Conservation (phyloP, 2,113 vertebrate species). For the Clupea harengus region DNA sequence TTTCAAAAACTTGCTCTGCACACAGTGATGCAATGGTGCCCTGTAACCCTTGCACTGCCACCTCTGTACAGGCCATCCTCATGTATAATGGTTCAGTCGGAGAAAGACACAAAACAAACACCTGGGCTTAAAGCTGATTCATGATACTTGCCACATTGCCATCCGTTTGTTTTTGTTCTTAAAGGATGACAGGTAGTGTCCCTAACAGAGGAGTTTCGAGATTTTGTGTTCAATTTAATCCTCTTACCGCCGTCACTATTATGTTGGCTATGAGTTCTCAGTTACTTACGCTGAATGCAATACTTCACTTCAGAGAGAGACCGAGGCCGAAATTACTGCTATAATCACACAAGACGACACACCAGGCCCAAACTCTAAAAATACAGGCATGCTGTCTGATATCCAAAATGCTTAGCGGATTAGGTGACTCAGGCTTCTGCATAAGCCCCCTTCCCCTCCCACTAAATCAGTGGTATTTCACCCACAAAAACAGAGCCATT, state of each 20-base stretch:
- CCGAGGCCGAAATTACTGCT: neutral
- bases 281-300: neutral
- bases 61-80: no score
- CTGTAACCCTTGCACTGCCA: no score
- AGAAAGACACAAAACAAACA: neutral
- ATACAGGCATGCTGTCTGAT: slow-evolving; percentile 24
- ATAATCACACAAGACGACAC: slow-evolving; percentile 3
- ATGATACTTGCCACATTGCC: neutral
- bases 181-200: neutral
- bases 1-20: no score
- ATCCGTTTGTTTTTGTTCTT: neutral
- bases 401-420: slow-evolving; percentile 13
- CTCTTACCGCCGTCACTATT: neutral
- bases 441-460: neutral
- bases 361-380: slow-evolving; percentile 27
- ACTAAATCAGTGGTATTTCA: neutral
- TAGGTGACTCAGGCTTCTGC: slow-evolving; percentile 20
- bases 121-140: neutral
- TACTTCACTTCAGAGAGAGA: neutral
- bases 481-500: neutral
- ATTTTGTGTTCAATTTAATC: neutral
- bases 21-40: no score
- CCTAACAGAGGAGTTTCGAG: neutral
- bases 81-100: neutral
- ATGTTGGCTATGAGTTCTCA: neutral